Percentiles rank a stretch among this genome's conserved stretches.
phyloP scores from a whole-genome alignment of 2,113 vertebrate species.

The Triplophysa rosa region DNA sequence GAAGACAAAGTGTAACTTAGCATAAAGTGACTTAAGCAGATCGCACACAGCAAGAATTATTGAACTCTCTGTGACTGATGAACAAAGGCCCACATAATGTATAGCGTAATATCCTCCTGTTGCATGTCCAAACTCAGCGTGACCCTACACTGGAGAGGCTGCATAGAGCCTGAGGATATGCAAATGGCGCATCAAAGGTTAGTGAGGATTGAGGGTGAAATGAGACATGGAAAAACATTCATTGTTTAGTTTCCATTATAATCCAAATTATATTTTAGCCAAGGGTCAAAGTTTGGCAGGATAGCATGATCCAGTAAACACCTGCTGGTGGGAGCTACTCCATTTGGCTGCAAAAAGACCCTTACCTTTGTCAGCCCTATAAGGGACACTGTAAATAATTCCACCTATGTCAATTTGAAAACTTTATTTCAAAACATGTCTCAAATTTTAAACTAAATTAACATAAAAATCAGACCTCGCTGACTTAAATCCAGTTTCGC shows the following conservation, averaged over 20 bases:
- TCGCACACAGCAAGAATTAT: constrained; percentile 16
- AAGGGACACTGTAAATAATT: too few relatives aligned
- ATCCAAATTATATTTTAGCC: background rate
- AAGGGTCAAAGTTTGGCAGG: background rate
- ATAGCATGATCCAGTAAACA: too few relatives aligned
- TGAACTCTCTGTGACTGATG: constrained; percentile 30
- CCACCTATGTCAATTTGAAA: too few relatives aligned
- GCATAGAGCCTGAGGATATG: constrained; percentile 33
- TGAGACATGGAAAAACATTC: background rate
- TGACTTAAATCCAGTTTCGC: too few relatives aligned
- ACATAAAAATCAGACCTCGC: too few relatives aligned
- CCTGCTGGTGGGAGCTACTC: too few relatives aligned
- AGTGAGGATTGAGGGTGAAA: constrained; percentile 5
- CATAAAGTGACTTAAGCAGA: constrained; percentile 27
- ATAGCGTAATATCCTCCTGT: constrained; percentile 29
- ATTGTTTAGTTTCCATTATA: constrained; percentile 1
- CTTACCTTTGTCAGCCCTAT: too few relatives aligned
- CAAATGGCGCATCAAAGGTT: constrained; percentile 5
- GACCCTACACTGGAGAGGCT: constrained; percentile 13
- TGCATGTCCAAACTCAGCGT: constrained; percentile 23
- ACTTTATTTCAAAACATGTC: too few relatives aligned
- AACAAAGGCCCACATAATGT: constrained; percentile 44
- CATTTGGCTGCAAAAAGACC: too few relatives aligned
- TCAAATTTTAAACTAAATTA: too few relatives aligned
- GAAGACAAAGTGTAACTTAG: constrained; percentile 7